Conservation (phyloP, 1,140 invertebrate genomes). For the Mycetomoellerius zeteki region DNA sequence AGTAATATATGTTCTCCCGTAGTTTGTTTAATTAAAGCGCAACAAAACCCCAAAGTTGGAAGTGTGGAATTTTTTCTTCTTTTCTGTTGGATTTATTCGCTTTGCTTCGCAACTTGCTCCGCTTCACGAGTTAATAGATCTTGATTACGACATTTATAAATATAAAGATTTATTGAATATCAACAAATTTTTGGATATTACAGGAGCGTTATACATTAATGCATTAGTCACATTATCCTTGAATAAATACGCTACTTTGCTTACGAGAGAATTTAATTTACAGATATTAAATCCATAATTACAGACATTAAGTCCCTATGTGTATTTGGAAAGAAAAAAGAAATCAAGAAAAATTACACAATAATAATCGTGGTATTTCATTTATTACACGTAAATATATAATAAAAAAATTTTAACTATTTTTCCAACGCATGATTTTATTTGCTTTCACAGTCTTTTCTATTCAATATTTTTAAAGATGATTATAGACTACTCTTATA, state of each 20-base stretch:
- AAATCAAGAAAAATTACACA: neutral
- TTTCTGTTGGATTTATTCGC: slow-evolving; percentile 4
- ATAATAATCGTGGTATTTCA: neutral
- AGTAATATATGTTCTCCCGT: neutral
- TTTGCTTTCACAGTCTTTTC: neutral
- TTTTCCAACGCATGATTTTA: neutral
- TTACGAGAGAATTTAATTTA: neutral
- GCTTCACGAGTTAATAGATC: slow-evolving; percentile 20
- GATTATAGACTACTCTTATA: neutral
- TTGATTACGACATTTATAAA: neutral
- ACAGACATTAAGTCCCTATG: neutral
- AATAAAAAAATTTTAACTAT: neutral
- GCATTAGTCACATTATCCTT: neutral
- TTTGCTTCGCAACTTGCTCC: neutral
- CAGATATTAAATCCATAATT: slow-evolving; percentile 14
- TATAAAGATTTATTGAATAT: neutral
- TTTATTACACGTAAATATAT: neutral
- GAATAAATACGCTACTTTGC: neutral
- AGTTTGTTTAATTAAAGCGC: slow-evolving; percentile 56
- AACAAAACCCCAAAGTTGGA: neutral
- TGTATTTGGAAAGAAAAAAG: neutral
- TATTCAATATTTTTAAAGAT: slow-evolving; percentile 22
- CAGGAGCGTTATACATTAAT: slow-evolving; percentile 2
- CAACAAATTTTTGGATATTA: neutral
- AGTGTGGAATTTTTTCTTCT: neutral